phyloP scores from a whole-genome alignment of 2,113 vertebrate species.

The Raja brachyura region DNA sequence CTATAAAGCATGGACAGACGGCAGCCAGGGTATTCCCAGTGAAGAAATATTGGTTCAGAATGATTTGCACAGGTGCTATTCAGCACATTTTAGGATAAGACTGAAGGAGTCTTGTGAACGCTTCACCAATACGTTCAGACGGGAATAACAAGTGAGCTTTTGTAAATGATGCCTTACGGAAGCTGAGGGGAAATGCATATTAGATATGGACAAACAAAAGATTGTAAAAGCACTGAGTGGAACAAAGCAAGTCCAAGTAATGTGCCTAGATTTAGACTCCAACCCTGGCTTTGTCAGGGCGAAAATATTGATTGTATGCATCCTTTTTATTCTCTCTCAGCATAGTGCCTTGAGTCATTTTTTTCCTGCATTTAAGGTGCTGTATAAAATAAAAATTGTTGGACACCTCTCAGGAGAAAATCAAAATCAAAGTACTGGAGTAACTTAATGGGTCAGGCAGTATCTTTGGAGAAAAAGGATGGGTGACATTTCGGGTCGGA shows the following conservation, averaged over 20 bases:
- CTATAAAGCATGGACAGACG: neutral
- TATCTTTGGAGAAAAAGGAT: no score
- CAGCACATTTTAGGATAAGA: neutral
- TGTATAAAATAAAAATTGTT: slow-evolving; percentile 2
- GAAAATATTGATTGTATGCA: neutral
- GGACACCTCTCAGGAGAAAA: no score
- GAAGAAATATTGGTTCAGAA: neutral
- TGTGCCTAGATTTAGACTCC: neutral
- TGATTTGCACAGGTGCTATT: neutral
- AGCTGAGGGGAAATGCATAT: neutral
- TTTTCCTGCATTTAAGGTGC: neutral
- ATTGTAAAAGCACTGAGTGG: neutral
- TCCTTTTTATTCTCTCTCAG: neutral
- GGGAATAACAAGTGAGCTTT: neutral
- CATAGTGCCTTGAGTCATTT: neutral
- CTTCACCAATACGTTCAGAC: neutral
- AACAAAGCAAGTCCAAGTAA: neutral
- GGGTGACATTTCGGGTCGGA: no score
- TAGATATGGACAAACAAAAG: neutral
- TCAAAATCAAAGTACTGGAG: no score
- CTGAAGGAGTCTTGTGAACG: neutral
- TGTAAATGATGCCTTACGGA: neutral
- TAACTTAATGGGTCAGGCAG: no score
- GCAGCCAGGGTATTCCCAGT: neutral
- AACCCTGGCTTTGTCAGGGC: neutral